These are phyloP conservation scores for Peromyscus aztecus DNA, from an alignment of 2,797 vertebrate species.

Conservation along the genomic window DNA sequence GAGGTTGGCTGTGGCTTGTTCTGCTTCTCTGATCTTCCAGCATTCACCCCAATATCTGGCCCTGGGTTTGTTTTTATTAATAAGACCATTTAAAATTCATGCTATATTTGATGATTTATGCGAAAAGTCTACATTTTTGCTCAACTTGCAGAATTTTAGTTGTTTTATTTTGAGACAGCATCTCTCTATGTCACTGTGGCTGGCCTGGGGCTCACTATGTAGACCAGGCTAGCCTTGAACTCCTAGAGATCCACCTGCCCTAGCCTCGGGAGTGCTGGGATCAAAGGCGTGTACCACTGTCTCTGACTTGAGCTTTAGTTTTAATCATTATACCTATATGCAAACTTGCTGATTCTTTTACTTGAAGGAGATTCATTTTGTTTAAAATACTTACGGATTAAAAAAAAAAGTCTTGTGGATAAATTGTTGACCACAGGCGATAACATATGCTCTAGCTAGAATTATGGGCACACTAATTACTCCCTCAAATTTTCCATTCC, in stretches of 20 bases:
- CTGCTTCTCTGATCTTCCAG: too few species aligned
- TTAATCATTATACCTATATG: background rate
- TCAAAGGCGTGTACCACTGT: background rate
- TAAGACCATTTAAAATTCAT: too few species aligned
- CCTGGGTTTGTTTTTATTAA: too few species aligned
- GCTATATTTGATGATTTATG: background rate
- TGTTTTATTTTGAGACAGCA: background rate
- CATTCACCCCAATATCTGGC: too few species aligned
- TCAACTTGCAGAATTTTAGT: background rate
- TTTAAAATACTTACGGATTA: slow-evolving; percentile 44
- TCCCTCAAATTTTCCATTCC: slow-evolving; percentile 44
- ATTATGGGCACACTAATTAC: slow-evolving; percentile 28
- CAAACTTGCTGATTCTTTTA: slow-evolving; percentile 28
- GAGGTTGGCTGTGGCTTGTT: too few species aligned
- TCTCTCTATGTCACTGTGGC: background rate
- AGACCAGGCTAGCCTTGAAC: background rate
- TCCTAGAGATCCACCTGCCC: background rate
- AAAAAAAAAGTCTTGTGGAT: slow-evolving; percentile 6
- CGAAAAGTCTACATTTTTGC: slow-evolving; percentile 13
- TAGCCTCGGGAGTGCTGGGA: background rate
- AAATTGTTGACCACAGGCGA: slow-evolving; percentile 49
- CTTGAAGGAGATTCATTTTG: slow-evolving; percentile 21
- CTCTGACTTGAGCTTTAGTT: background rate
- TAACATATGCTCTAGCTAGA: slow-evolving; percentile 53
- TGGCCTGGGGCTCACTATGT: background rate